phyloP scores from a whole-genome alignment of 2,113 vertebrate species.

The Gymnobelideus leadbeateri region DNA sequence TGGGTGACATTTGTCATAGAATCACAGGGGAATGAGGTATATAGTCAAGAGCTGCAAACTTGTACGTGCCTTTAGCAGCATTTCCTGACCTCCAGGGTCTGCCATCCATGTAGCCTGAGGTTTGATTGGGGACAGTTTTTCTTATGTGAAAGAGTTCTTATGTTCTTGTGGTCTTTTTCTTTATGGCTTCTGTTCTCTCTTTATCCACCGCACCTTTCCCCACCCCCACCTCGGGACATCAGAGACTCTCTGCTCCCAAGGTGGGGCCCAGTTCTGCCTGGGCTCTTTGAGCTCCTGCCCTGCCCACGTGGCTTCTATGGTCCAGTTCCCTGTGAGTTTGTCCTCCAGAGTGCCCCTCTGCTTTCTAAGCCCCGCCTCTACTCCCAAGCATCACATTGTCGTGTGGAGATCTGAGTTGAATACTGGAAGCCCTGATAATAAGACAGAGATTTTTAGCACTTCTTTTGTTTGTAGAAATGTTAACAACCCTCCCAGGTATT shows the following conservation, averaged over 20 bases:
- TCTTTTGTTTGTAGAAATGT: neutral
- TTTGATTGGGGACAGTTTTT: neutral
- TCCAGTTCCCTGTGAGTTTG: neutral
- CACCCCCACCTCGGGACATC: neutral
- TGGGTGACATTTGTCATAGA: neutral
- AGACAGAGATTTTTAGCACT: neutral
- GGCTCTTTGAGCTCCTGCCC: neutral
- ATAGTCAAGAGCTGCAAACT: neutral
- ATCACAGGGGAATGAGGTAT: neutral
- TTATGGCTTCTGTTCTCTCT: neutral
- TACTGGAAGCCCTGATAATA: neutral
- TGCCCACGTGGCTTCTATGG: neutral
- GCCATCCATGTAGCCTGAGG: neutral
- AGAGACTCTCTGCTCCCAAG: neutral
- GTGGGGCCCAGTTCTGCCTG: neutral
- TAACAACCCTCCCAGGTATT: neutral
- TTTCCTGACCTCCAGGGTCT: neutral
- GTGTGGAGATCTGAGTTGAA: neutral
- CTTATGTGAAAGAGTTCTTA: neutral
- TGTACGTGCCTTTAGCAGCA: neutral
- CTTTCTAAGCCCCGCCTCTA: neutral
- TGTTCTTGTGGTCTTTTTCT: neutral
- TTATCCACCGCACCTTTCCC: neutral
- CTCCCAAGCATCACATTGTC: neutral
- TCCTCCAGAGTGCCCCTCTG: neutral